These are phyloP conservation scores for Acleris emargana DNA, from an alignment of 2,888 invertebrate species.

Conservation along the genomic window DNA sequence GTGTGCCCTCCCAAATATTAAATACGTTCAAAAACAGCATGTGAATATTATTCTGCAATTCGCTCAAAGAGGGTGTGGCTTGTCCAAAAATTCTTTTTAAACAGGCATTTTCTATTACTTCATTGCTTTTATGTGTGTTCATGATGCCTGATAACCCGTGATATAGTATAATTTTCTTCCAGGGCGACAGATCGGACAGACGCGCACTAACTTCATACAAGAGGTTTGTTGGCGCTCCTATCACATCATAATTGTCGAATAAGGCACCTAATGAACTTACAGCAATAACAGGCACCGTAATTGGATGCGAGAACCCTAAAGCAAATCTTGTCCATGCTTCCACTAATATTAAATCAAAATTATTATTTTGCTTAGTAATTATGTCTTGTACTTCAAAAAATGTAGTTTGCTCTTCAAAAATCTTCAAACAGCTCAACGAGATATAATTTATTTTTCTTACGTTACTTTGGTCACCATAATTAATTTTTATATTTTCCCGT, in stretches of 20 bases:
- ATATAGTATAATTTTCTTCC: slow-evolving; percentile 35
- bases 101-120: slow-evolving; percentile 38
- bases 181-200: slow-evolving; percentile 43
- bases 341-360: slow-evolving; percentile 43
- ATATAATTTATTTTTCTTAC: too few relatives aligned
- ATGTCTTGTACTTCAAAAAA: slow-evolving; percentile 34
- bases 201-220: slow-evolving; percentile 29
- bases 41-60: slow-evolving; percentile 52
- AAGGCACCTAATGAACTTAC: slow-evolving; percentile 42
- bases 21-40: slow-evolving; percentile 68
- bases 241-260: slow-evolving; percentile 28
- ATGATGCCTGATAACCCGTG: slow-evolving; percentile 61
- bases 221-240: slow-evolving; percentile 45
- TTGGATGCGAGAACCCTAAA: slow-evolving; percentile 40
- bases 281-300: slow-evolving; percentile 43
- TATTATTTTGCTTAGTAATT: slow-evolving; percentile 30
- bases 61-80: slow-evolving; percentile 43
- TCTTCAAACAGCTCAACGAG: neutral
- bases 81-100: slow-evolving; percentile 47
- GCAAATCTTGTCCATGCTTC: slow-evolving; percentile 40
- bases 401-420: slow-evolving; percentile 39
- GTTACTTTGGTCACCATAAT: slow-evolving; percentile 5
- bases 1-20: slow-evolving; percentile 56
- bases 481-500: slow-evolving; percentile 25
- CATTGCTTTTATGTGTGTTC: slow-evolving; percentile 52